phyloP scores from a whole-genome alignment of 2,113 vertebrate species.

The Nesogale talazaci region DNA sequence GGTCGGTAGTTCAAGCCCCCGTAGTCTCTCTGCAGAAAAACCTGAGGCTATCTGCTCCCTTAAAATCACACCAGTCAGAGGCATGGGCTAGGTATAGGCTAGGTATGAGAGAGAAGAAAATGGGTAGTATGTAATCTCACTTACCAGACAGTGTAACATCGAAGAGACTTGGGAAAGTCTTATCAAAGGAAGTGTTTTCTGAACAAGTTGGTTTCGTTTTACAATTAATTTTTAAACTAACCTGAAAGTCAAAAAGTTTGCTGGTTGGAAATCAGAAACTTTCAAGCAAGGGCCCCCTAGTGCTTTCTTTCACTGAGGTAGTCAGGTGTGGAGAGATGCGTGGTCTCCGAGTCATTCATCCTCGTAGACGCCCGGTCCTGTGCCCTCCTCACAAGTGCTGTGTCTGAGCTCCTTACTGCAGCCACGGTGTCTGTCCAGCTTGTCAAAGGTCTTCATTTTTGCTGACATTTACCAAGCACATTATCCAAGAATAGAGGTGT shows the following conservation, averaged over 20 bases:
- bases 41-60: background rate
- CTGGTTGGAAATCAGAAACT: background rate
- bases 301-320: background rate
- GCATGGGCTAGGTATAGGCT: too few species aligned
- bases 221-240: background rate
- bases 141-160: background rate
- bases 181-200: background rate
- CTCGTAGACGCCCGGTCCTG: too few species aligned
- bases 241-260: constrained; percentile 6
- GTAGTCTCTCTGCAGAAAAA: too few species aligned
- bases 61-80: background rate
- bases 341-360: background rate
- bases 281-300: background rate
- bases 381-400: too few species aligned
- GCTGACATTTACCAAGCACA: too few species aligned
- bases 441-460: too few species aligned
- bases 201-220: background rate
- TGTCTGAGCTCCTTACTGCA: too few species aligned
- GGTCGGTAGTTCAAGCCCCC: background rate
- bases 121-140: background rate
- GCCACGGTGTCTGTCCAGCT: too few species aligned
- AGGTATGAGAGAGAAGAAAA: background rate
- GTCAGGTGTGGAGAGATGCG: background rate
- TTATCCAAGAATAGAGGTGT: too few species aligned
- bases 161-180: background rate